Evolutionary conservation across 2,797 vertebrate species (phyloP), one percentile per base, ranked within the genome.

Genomic region (Buphagus erythrorhynchus): DNA sequence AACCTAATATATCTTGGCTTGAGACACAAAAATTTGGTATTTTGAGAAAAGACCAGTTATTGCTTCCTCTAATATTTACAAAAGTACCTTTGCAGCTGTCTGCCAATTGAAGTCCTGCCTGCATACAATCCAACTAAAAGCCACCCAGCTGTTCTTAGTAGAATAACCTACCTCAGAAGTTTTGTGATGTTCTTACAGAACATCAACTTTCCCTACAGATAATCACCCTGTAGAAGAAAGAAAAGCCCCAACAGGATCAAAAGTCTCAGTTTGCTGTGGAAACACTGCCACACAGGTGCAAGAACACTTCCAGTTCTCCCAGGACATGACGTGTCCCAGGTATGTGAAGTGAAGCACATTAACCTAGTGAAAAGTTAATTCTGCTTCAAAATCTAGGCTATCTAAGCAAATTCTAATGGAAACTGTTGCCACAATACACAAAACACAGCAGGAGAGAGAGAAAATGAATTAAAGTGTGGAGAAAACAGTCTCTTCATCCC

Each of bases 261-360:
- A 51, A 80, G 31, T 40, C 26, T 88, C 55, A 51, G 9, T 31
- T 11, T 68, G 69, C 36, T 28, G 40, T 10, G n/a, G 22, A 45
- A 84, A 18, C 21, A 13, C 40, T 25, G 19, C 14, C 63, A 51
- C 14, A 38, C 28, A 33, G 26, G 26, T 0, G 0, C 24, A 35
- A 51, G 31, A 31, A 40, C 49, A 29, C 9, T 72, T 45, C 25
- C 54, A 33, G 2, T 20, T 48, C 26, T 26, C 9, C 36, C 42
- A 76, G 38, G 20, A 52, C 38, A 40, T 20, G 18, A 16, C 26
- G 16, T 0, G 1, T 33, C 42, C 35, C 49, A 38, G 16, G 7
- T 15, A 20, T 0, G 2, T 79, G 38, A 67, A 55, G 22, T 2
- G 11, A 58, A 67, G 9, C 6, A 16, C 9, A 3, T 43, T 5